Base-by-base conservation (phyloP, 2,888 invertebrate species). In the Rhodophaea formosa region DNA sequence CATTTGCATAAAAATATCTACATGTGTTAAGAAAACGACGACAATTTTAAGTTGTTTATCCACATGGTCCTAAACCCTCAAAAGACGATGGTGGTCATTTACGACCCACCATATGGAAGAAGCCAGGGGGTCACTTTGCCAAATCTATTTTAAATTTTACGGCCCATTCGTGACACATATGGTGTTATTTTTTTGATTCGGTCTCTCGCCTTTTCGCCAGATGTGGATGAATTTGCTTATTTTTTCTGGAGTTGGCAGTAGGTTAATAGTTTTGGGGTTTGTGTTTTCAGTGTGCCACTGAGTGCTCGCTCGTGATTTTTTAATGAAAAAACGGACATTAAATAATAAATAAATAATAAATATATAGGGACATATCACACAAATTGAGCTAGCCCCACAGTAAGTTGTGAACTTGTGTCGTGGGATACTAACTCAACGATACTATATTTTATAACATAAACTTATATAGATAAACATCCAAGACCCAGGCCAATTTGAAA, bases 81-180 rank as follows among this genome's bases (percentile, higher is more conserved):
- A 12, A 46, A 32, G n/a, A 52, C 16, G 56, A 60, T 58, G 67
- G 67, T 65, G 71, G 65, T 64, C 61, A 59, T 58, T 58, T 57
- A 51, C 45, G 55, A 52, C 55, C 49, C 66, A 56, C 71, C 82
- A 82, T 77, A 72, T 79, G 81, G 72, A 32, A 44, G 53, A 59
- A 66, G 66, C 57, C n/a, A n/a, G n/a, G 59, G 72, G 75, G 74
- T 75, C 75, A 76, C 65, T 75, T 73, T 70, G 76, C 68, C 69
- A 70, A 69, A 66, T 67, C 70, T 74, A 74, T 77, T 74, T 74
- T 65, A 65, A 62, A 61, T 68, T 72, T 72, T 72, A 67, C 55
- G 62, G 56, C 56, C 56, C 58, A 60, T 60, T 64, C 69, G 74
- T 77, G 79, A 72, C 75, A 76, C 80, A 80, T 56, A 75, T 80